Evolutionary conservation across 1,140 invertebrate species (phyloP).

Genomic region (Spodoptera frugiperda): DNA sequence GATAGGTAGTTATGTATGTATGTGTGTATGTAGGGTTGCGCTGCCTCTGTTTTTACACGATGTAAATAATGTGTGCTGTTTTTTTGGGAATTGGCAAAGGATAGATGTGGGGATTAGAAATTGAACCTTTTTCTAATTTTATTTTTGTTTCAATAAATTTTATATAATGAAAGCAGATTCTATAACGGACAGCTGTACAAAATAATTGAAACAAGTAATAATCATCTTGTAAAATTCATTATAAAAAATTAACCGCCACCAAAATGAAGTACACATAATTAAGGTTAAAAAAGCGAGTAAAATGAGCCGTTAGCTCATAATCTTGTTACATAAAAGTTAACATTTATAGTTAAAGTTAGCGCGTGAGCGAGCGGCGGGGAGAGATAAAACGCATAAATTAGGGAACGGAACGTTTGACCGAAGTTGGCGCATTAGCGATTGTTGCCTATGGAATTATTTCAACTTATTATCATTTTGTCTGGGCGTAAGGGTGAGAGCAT

Average conservation of each 20-base stretch:
- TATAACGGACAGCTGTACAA: neutral
- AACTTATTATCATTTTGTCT: conserved; percentile 49
- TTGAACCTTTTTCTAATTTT: neutral
- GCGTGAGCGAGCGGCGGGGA: conserved; percentile 23
- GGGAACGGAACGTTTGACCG: conserved; percentile 51
- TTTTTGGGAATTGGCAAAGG: neutral
- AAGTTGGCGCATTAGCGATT: conserved; percentile 55
- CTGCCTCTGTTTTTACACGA: neutral
- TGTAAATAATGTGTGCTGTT: neutral
- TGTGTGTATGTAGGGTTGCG: neutral
- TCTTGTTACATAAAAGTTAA: conserved; percentile 34
- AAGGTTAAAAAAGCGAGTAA: conserved; percentile 8
- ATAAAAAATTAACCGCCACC: conserved; percentile 17
- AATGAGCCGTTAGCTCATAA: conserved; percentile 29
- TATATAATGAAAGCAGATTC: too few species aligned
- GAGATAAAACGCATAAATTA: conserved; percentile 58
- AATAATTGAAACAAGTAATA: neutral
- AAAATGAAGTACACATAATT: conserved; percentile 18
- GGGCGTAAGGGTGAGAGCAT: neutral
- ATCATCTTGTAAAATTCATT: conserved; percentile 2
- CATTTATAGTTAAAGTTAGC: conserved; percentile 30
- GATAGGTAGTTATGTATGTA: neutral
- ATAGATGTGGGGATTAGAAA: neutral
- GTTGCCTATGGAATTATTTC: conserved; percentile 44
- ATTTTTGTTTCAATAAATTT: neutral